These are phyloP conservation scores for Tyto alba DNA, from an alignment of 2,113 vertebrate species.

Conservation along the genomic window DNA sequence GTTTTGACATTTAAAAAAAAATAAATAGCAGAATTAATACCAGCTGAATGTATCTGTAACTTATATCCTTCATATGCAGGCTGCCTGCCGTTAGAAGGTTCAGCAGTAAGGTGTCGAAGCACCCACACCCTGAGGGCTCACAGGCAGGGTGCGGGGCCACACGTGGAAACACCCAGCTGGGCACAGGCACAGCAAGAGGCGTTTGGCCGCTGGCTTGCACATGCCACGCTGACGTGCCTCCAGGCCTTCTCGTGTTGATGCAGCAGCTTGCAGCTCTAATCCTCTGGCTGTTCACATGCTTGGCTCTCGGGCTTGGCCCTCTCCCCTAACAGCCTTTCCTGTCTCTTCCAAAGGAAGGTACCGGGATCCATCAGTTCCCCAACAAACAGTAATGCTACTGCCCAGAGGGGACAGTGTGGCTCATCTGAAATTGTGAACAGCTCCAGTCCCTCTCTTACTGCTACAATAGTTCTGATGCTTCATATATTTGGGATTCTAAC, in stretches of 20 bases:
- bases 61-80: neutral
- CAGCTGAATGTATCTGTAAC: neutral
- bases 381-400: neutral
- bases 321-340: neutral
- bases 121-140: neutral
- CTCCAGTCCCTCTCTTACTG: neutral
- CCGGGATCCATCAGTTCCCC: neutral
- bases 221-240: neutral
- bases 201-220: neutral
- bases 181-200: neutral
- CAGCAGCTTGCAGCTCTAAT: neutral
- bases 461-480: neutral
- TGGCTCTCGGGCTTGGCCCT: neutral
- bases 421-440: neutral
- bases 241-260: rapidly evolving
- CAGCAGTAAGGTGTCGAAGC: neutral
- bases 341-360: neutral
- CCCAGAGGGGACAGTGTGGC: neutral
- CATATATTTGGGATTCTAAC: neutral
- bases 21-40: neutral
- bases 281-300: neutral
- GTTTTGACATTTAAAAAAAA: neutral
- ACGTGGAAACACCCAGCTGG: neutral
- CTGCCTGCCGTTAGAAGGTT: neutral
- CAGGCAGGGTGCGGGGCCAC: rapidly evolving